A percentile compares a stretch with the other conserved stretches of the same genome.
These are phyloP conservation scores for Hoplodrina ambigua DNA, from an alignment of 2,888 invertebrate genomes.

Conservation along the genomic window DNA sequence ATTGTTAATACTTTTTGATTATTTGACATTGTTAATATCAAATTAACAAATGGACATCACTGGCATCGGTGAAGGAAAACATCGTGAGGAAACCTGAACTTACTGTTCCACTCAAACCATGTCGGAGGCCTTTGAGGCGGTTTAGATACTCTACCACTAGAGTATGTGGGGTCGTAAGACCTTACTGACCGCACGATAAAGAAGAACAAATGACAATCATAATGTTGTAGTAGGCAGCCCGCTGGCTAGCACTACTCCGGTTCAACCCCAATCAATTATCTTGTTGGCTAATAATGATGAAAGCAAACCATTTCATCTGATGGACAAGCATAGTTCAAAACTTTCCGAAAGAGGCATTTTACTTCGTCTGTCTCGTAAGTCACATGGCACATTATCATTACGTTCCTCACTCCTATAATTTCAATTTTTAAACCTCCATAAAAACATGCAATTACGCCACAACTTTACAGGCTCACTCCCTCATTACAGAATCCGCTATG, in stretches of 20 bases:
- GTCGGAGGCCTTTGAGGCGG: no score
- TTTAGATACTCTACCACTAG: no score
- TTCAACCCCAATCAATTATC: background rate
- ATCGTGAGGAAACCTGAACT: no score
- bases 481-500: slow-evolving; percentile 31
- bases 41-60: no score
- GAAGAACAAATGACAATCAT: background rate
- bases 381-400: slow-evolving; percentile 45
- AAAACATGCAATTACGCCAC: slow-evolving; percentile 29
- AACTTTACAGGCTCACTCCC: slow-evolving; percentile 17
- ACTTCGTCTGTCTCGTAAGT: slow-evolving; percentile 26
- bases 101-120: no score
- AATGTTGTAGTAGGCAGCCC: background rate
- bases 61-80: no score
- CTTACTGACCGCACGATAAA: no score
- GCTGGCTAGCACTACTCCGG: background rate
- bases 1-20: no score
- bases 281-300: background rate
- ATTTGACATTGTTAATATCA: no score
- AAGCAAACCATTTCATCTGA: slow-evolving; percentile 3
- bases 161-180: no score
- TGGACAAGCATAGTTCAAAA: slow-evolving; percentile 3
- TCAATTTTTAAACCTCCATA: slow-evolving; percentile 29
- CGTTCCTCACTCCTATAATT: slow-evolving; percentile 37
- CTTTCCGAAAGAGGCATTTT: slow-evolving; percentile 26